These are phyloP conservation scores for Ceramica pisi DNA, from an alignment of 2,888 invertebrate genomes.

Conservation along the genomic window DNA sequence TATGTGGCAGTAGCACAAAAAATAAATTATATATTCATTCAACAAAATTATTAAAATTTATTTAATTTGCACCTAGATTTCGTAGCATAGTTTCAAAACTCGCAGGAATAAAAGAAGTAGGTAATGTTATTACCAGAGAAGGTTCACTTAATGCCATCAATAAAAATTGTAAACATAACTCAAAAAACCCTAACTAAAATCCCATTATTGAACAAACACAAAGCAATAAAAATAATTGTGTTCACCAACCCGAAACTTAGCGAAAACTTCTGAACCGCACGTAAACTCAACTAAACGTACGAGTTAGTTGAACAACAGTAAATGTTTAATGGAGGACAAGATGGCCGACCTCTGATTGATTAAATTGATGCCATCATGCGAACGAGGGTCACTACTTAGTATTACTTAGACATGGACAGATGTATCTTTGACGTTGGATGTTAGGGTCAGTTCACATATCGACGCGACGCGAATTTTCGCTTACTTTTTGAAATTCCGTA, in stretches of 20 bases:
- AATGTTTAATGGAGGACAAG: slow-evolving; percentile 52
- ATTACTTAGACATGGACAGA: slow-evolving; percentile 23
- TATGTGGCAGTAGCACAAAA: no score
- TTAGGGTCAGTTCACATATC: background rate
- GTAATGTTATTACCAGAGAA: no score
- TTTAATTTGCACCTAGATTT: no score
- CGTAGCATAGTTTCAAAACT: no score
- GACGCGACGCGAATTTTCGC: background rate
- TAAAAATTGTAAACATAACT: no score
- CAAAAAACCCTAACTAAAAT: background rate
- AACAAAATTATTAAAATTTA: no score
- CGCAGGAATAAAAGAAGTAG: no score
- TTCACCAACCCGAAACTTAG: slow-evolving; percentile 2
- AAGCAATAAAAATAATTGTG: slow-evolving; percentile 16
- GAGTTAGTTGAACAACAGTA: slow-evolving; percentile 16
- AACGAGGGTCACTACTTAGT: slow-evolving; percentile 49
- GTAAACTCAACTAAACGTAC: slow-evolving; percentile 9
- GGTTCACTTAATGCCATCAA: no score
- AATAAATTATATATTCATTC: no score
- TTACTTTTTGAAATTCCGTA: no score
- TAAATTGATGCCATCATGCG: slow-evolving; percentile 53
- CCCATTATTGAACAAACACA: slow-evolving; percentile 6
- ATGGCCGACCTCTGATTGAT: slow-evolving; percentile 55
- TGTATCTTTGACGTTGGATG: slow-evolving; percentile 23
- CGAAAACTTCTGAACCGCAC: slow-evolving; percentile 30